Evolutionary conservation across 37 sponge, comb jelly and placozoan species (phyloP), one percentile per base, ranked within the genome.

Genomic region (Axinella damicornis): DNA sequence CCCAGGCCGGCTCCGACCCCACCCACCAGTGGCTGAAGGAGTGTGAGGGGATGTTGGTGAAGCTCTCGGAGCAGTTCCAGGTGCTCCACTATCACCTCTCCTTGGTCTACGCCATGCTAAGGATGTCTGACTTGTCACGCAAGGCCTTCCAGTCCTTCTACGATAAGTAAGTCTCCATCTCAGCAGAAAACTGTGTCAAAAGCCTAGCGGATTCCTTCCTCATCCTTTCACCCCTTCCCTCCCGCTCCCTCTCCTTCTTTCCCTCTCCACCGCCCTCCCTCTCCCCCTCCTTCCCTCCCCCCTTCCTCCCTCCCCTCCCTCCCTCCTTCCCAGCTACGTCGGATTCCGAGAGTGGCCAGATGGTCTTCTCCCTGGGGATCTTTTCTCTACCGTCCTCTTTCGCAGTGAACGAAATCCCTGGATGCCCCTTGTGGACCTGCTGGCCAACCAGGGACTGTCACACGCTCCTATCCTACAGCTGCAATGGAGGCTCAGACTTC

Each of bases 81-180:
- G 34, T 79, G 34, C 79, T 86, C 69, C 22, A 79, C 38, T 85
- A 76, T 70, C 77, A 85, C 34, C 85, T 77, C 56, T 76, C 85
- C 37, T 57, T 76, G 22, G 41, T 77, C 53, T 46, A 68, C 25
- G 85, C 85, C 28, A 20, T 85, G 85, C 16, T 12, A 22, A 77
- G 61, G 13, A 59, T 22, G 17, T 5, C 5, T 13, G 46, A 71
- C 31, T 19, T 17, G 20, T 70, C 87, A 27, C 56, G 21, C 22
- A 86, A 52, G 55, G 66, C 74, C 46, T 86, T 72, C 46, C 46
- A 9, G 9, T 46, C 46, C 9, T 46, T 46, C 46, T 9, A 46
- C 9, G 46, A 46, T 9, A 9, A 46, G 46, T 46, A 9, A 46
- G 46, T 46, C 46, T 46, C 46, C 9, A n/a, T 46, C 6, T 46